A percentile compares a stretch with the other conserved stretches of the same genome.
Conservation (phyloP, 35 echinoderm and acorn worm genomes). For the Hemicentrotus pulcherrimus region DNA sequence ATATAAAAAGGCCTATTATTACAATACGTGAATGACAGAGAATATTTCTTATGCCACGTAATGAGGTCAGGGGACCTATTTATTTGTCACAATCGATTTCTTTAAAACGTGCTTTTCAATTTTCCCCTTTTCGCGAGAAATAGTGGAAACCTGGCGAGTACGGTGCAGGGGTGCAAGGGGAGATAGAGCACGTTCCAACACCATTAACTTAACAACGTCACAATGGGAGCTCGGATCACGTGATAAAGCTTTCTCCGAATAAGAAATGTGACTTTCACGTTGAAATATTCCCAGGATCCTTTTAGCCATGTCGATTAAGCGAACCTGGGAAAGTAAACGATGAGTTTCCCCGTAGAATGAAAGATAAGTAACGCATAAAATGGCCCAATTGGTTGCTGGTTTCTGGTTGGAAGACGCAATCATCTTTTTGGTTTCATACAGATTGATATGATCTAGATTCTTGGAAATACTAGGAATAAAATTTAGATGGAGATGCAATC, state of each 20-base stretch:
- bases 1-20: too few relatives aligned
- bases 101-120: background rate
- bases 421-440: too few relatives aligned
- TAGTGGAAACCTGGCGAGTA: background rate
- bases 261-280: background rate
- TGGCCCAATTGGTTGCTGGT: too few relatives aligned
- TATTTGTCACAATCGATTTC: background rate
- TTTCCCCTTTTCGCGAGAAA: background rate
- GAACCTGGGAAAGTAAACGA: background rate
- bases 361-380: too few relatives aligned
- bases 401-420: too few relatives aligned
- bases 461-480: too few relatives aligned
- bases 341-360: background rate
- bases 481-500: too few relatives aligned
- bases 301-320: background rate
- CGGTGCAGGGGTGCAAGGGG: background rate
- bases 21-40: background rate
- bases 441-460: too few relatives aligned
- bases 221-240: background rate
- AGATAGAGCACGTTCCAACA: background rate
- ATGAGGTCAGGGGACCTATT: background rate
- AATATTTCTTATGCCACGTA: background rate
- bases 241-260: background rate
- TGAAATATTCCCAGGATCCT: background rate
- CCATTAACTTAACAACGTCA: background rate